Conservation (phyloP, 2,797 vertebrate genomes). For the Microctenopoma lineatum region DNA sequence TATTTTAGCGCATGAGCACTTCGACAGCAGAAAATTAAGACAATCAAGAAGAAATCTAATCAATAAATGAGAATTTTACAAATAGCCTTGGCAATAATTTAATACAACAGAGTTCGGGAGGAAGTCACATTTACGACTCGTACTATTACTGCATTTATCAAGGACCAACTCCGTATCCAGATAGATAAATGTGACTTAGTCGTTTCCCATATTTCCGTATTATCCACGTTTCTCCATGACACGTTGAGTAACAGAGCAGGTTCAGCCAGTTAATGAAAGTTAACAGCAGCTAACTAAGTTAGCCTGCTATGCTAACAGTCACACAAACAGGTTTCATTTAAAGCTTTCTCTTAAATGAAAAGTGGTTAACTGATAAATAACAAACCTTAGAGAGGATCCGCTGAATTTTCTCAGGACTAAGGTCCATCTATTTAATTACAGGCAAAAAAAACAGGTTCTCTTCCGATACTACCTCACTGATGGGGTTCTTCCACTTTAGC, state of each 20-base stretch:
- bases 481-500: slow-evolving; percentile 3
- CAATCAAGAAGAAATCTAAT: background rate
- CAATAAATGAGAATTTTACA: background rate
- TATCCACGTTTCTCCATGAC: background rate
- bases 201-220: background rate
- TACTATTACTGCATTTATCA: background rate
- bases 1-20: background rate
- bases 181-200: background rate
- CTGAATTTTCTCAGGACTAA: slow-evolving; percentile 74
- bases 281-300: background rate
- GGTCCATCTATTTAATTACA: slow-evolving; percentile 75
- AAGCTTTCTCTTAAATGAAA: background rate
- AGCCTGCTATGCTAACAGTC: background rate
- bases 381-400: slow-evolving; percentile 81
- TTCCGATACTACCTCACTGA: background rate
- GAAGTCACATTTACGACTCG: background rate
- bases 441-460: fast-evolving
- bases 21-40: no score
- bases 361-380: fast-evolving
- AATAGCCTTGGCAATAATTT: background rate
- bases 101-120: fast-evolving
- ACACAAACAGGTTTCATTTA: background rate
- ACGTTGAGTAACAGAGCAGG: slow-evolving; percentile 51
- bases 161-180: fast-evolving
- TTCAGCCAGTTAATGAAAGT: slow-evolving; percentile 52